These are phyloP conservation scores for Coregonus clupeaformis DNA, from an alignment of 2,113 vertebrate genomes.

Conservation along the genomic window DNA sequence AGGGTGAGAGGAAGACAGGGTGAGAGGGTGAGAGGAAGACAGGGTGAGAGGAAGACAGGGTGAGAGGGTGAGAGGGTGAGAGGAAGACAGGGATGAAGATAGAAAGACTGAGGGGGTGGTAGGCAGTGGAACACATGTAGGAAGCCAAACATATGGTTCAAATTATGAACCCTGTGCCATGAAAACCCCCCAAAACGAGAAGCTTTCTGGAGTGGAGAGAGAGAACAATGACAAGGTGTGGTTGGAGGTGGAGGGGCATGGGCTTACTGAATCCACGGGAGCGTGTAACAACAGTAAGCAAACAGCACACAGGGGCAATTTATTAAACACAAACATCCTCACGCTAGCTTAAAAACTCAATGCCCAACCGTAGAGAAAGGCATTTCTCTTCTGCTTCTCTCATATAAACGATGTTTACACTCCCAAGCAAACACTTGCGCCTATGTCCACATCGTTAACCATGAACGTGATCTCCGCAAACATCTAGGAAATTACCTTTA, in stretches of 20 bases:
- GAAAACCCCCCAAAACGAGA: constrained; percentile 51
- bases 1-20: no score
- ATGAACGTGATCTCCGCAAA: no score
- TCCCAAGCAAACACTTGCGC: constrained; percentile 11
- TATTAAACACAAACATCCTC: constrained; percentile 33
- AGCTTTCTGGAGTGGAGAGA: constrained; percentile 31
- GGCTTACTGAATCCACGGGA: constrained; percentile 10
- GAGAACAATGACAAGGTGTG: constrained; percentile 33
- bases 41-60: rapidly evolving
- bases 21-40: no score
- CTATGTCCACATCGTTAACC: no score
- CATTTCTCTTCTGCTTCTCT: constrained; percentile 18
- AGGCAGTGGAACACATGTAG: constrained; percentile 39
- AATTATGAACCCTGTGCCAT: constrained; percentile 51
- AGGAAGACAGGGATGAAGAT: constrained; percentile 56
- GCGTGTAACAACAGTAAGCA: not conserved
- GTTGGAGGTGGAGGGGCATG: constrained; percentile 23
- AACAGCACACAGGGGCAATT: constrained; percentile 21
- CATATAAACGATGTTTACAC: constrained; percentile 34
- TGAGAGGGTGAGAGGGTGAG: constrained; percentile 31
- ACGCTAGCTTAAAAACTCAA: not conserved
- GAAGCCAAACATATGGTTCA: constrained; percentile 52
- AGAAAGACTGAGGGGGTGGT: constrained; percentile 29
- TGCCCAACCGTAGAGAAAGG: not conserved
- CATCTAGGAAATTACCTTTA: no score